Evolutionary conservation across 30 jellyfish, hydroid and myxozoan genomes (phyloP).

Genomic region (Aurelia aurita): DNA sequence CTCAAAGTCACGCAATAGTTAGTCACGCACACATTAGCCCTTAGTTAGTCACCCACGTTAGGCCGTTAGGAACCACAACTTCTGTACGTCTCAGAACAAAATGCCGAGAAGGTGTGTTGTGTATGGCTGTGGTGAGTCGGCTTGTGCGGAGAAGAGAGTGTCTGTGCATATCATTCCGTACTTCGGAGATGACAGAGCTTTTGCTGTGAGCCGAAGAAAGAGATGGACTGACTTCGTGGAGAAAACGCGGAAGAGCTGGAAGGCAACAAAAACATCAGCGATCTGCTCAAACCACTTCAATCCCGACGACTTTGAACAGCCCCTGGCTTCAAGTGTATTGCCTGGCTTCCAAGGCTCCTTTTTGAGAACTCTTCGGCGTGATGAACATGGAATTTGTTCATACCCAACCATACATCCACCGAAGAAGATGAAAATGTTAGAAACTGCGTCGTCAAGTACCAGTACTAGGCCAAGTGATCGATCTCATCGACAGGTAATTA

Average conservation of each 20-base stretch:
- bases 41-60: no score
- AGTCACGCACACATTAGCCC: no score
- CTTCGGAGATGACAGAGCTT: slow-evolving; percentile 7
- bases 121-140: slow-evolving; percentile 24
- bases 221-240: slow-evolving; percentile 16
- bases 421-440: background rate
- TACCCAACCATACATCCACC: slow-evolving; percentile 6
- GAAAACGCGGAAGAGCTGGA: slow-evolving; percentile 9
- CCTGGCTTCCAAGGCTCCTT: slow-evolving; percentile 12
- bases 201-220: slow-evolving; percentile 19
- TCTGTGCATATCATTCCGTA: slow-evolving; percentile 14
- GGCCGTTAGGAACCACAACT: no score
- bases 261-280: slow-evolving; percentile 16
- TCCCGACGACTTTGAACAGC: slow-evolving; percentile 9
- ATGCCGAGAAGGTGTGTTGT: slow-evolving; percentile 27
- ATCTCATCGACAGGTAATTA: no score
- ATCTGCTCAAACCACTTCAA: slow-evolving; percentile 7
- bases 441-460: no score
- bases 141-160: slow-evolving; percentile 15
- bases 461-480: no score
- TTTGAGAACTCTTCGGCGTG: slow-evolving; percentile 1
- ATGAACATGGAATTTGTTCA: slow-evolving; percentile 1
- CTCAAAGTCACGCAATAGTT: no score
- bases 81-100: no score
- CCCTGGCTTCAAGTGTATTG: background rate